Conservation (phyloP, 30 jellyfish, hydroid and myxozoan genomes). For the Pseudorhiza aurosa region DNA sequence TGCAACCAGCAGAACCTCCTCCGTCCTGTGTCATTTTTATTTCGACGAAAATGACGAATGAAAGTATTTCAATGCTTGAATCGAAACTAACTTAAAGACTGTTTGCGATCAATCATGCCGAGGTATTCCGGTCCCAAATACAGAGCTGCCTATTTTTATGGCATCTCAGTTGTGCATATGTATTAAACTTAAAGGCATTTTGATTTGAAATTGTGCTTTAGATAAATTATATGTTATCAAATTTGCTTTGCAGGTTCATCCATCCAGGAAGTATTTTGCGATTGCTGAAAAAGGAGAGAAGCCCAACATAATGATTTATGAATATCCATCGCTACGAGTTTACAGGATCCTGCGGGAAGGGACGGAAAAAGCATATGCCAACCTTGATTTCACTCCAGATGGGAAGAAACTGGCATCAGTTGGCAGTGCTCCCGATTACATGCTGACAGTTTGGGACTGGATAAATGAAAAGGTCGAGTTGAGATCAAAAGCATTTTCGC, state of each 20-base stretch:
- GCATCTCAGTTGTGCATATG: too few species aligned
- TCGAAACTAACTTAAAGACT: too few species aligned
- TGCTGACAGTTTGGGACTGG: slow-evolving; percentile 98
- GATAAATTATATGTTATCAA: too few species aligned
- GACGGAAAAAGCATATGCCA: slow-evolving; percentile 80
- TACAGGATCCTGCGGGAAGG: slow-evolving; percentile 82
- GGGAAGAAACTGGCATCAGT: slow-evolving; percentile 94
- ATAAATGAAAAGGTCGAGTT: slow-evolving; percentile 73
- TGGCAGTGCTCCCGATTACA: slow-evolving; percentile 93
- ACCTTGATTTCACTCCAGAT: slow-evolving; percentile 84
- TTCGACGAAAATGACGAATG: too few species aligned
- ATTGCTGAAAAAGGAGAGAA: slow-evolving; percentile 84
- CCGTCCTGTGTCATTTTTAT: too few species aligned
- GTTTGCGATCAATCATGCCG: too few species aligned
- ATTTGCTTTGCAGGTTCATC: slow-evolving; percentile 95
- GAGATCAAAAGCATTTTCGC: slow-evolving; percentile 93
- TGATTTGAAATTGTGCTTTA: too few species aligned
- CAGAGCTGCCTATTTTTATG: too few species aligned
- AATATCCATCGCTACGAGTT: slow-evolving; percentile 80
- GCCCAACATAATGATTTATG: slow-evolving; percentile 80
- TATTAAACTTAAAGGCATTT: too few species aligned
- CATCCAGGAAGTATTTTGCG: slow-evolving; percentile 85
- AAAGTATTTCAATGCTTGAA: too few species aligned
- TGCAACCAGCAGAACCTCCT: too few species aligned
- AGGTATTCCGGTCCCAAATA: too few species aligned